Evolutionary conservation across 2,113 vertebrate species (phyloP).

Genomic region (Murina feae): DNA sequence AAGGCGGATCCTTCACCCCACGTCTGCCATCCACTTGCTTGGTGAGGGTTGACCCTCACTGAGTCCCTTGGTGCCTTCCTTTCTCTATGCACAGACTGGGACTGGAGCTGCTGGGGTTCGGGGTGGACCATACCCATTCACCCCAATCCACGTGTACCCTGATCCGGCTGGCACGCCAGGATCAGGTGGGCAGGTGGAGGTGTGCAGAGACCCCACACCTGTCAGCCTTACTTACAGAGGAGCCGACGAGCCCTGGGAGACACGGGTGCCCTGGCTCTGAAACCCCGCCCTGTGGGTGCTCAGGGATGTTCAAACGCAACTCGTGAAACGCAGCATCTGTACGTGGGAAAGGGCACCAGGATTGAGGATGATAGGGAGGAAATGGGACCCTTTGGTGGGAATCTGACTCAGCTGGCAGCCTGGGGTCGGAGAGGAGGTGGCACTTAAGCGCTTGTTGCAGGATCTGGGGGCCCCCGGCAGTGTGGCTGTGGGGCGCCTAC

Average conservation of each 20-base stretch:
- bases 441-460: neutral
- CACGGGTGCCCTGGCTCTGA: fast-evolving
- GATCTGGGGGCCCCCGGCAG: neutral
- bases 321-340: neutral
- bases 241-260: neutral
- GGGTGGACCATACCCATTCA: neutral
- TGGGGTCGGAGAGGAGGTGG: neutral
- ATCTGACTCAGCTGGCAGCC: neutral
- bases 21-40: neutral
- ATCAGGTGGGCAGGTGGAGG: neutral
- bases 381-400: neutral
- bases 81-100: neutral
- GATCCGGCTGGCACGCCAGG: fast-evolving
- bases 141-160: fast-evolving
- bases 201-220: too few relatives aligned
- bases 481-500: neutral
- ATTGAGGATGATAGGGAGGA: neutral
- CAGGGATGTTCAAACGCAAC: neutral
- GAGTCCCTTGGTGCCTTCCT: neutral
- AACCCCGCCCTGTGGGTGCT: neutral
- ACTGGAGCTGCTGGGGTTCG: neutral
- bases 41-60: too few relatives aligned
- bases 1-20: neutral
- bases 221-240: neutral
- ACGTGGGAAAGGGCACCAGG: neutral